Evolutionary conservation across 23 tunicate genomes (phyloP), one percentile per base, ranked within the genome.

Genomic region (Ciona savignyi): DNA sequence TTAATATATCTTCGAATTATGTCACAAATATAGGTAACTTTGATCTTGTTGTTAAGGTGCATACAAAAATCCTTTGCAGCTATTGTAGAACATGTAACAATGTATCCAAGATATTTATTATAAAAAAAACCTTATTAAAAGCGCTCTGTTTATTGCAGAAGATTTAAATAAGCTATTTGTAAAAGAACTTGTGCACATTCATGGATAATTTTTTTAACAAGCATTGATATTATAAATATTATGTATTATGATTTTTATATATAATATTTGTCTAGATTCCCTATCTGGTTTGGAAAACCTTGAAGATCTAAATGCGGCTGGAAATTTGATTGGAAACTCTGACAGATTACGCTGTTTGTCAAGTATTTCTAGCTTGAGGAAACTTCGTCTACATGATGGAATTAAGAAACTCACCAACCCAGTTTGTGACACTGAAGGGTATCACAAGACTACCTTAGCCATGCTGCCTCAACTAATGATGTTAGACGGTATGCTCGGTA

Each of bases 21-120:
- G 77, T 88, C 27, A 75, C 96, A 27, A 88, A 82, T 62, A 66
- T 88, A 30, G 96, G 96, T 88, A 77, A 60, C 6, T n/a, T n/a
- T n/a, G n/a, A n/a, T n/a, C n/a, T n/a, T n/a, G n/a, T n/a, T n/a
- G n/a, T n/a, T n/a, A n/a, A n/a, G n/a, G n/a, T n/a, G n/a, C n/a
- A n/a, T n/a, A n/a, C n/a, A n/a, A n/a, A n/a, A n/a, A n/a, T n/a
- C n/a, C n/a, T n/a, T n/a, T n/a, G n/a, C n/a, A n/a, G n/a, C n/a
- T n/a, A n/a, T n/a, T n/a, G n/a, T n/a, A n/a, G n/a, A n/a, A n/a
- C n/a, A n/a, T n/a, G n/a, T n/a, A n/a, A n/a, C n/a, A n/a, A n/a
- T n/a, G n/a, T n/a, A n/a, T n/a, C n/a, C n/a, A n/a, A n/a, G n/a
- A n/a, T n/a, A n/a, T n/a, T n/a, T n/a, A n/a, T n/a, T n/a, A n/a